A percentile compares a stretch with the other conserved stretches of the same genome.
Conservation (phyloP, 1,140 invertebrate species). For the Pemphigus obesinymphae region DNA sequence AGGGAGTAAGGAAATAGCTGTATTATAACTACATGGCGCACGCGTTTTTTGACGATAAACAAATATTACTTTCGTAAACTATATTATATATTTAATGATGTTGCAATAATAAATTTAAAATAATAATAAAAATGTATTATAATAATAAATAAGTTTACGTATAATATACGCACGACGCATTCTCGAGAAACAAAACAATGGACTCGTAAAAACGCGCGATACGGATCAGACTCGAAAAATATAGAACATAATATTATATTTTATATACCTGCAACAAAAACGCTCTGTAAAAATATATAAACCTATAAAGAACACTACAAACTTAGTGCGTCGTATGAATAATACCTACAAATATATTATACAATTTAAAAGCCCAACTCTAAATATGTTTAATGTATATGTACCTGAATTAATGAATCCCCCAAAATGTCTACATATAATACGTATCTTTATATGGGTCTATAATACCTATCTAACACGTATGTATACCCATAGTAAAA, state of each 20-base stretch:
- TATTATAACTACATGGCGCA: not conserved
- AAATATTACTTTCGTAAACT: not conserved
- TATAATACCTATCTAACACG: no score
- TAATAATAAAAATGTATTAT: no score
- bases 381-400: no score
- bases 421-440: no score
- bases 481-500: no score
- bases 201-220: not conserved
- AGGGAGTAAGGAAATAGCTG: no score
- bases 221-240: not conserved
- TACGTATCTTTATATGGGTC: no score
- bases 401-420: no score
- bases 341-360: no score
- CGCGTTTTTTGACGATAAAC: not conserved
- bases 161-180: not conserved
- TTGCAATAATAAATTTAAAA: not conserved
- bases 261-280: no score
- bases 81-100: not conserved
- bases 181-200: not conserved
- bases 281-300: not conserved
- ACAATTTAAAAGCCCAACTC: no score
- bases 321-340: no score
- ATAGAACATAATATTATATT: not conserved
- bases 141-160: not conserved
- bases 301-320: not conserved